phyloP scores from a whole-genome alignment of 2,888 invertebrate species.

The Drosophila sordidula region DNA sequence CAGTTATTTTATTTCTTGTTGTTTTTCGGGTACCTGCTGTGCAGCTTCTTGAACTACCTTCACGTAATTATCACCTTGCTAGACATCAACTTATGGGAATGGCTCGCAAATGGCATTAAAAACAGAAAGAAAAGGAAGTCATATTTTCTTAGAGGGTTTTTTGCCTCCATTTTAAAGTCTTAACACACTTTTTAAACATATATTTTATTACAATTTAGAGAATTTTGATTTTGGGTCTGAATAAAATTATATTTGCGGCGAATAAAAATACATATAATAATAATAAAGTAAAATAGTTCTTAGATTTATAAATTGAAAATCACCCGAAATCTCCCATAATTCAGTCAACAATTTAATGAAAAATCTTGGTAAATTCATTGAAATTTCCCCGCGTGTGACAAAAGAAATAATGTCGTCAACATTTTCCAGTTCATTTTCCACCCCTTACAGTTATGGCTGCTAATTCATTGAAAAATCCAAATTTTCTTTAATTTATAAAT shows the following conservation, averaged over 20 bases:
- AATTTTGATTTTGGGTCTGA: no score
- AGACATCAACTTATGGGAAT: neutral
- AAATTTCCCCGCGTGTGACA: slow-evolving; percentile 30
- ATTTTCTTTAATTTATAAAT: slow-evolving; percentile 59
- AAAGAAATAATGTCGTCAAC: slow-evolving; percentile 3
- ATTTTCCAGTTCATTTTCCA: slow-evolving; percentile 15
- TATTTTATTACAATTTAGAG: no score
- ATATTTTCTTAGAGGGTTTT: slow-evolving; percentile 5
- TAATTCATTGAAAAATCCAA: slow-evolving; percentile 24
- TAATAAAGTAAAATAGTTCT: no score
- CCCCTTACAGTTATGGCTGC: slow-evolving; percentile 4
- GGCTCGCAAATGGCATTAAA: no score
- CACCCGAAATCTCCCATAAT: no score
- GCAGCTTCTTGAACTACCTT: slow-evolving; percentile 37
- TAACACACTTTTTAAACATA: no score
- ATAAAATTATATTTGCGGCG: no score
- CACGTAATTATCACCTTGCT: slow-evolving; percentile 41
- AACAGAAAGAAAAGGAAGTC: neutral
- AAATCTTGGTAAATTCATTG: slow-evolving; percentile 18
- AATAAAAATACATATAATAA: no score
- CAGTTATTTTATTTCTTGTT: slow-evolving; percentile 4
- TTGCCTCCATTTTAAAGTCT: neutral
- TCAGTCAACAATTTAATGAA: slow-evolving; percentile 1
- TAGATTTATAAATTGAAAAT: no score
- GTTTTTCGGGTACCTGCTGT: slow-evolving; percentile 28